Evolutionary conservation across 1,140 invertebrate species (phyloP), one percentile per base, ranked within the genome.

Genomic region (Notospermus geniculatus): DNA sequence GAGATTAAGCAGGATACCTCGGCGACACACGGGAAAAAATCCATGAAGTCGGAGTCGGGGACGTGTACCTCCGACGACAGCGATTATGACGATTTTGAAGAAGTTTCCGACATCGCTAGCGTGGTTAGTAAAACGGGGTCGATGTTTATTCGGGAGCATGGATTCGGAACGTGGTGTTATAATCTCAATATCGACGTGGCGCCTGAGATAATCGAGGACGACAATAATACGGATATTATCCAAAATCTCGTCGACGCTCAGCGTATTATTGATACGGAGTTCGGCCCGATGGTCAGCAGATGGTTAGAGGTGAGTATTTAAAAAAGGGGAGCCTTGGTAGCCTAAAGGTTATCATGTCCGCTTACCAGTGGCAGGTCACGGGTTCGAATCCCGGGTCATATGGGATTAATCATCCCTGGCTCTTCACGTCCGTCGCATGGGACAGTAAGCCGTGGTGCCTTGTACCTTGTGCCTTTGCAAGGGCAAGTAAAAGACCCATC

Each of bases 221-320:
- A 72, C 32, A 75, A 79, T 57, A 79, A 77, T 61, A 60, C 45
- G 43, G 75, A 75, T 36, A 52, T 79, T 17, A 56, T 76, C 5
- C 63, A 53, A 15, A 70, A 63, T 19, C 61, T 79, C 17, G 69
- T 67, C 60, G 77, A 79, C 54, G 54, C 66, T 17, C 61, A 64
- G n/a, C 54, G 57, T 19, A 56, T 77, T 9, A 60, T 74, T 19
- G 58, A 36, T 25, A 61, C 50, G 11, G 69, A 66, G 50, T 72
- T 69, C 55, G 55, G 69, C 22, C 69, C 72, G 1, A 65, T 54
- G 43, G 68, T 74, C 1, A 60, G 58, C 13, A 65, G 59, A 46
- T 76, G 74, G 72, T 45, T 76, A 19, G 64, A 72, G 67, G 72
- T 76, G 68, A 41, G 62, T 30, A 36, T n/a, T n/a, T n/a, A n/a